Percentiles rank a stretch among this genome's conserved stretches.
Conservation (phyloP, 1,140 invertebrate species). For the Monochamus saltuarius region DNA sequence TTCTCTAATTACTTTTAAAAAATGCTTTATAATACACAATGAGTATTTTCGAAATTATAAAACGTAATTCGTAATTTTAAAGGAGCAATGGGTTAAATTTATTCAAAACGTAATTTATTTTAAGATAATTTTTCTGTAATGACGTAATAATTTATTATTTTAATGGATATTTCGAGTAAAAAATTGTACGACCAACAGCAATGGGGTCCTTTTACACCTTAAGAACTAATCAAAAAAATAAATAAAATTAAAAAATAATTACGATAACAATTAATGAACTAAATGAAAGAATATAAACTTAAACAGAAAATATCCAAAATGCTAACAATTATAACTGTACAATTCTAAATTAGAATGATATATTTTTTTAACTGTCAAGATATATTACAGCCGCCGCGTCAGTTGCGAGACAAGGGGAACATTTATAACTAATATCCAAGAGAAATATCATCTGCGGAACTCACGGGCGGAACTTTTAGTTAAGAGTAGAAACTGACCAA, state of each 20-base stretch:
- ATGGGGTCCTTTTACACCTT: constrained; percentile 1
- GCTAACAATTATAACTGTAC: constrained; percentile 36
- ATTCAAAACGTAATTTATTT: background rate
- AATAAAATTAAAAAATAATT: constrained; percentile 36
- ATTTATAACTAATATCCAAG: too few species aligned
- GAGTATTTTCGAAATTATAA: too few species aligned
- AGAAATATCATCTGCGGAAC: too few species aligned
- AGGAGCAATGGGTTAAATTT: too few species aligned
- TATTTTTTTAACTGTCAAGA: too few species aligned
- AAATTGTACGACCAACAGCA: constrained; percentile 2
- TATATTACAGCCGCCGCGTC: too few species aligned
- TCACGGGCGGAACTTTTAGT: too few species aligned
- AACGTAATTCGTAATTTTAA: too few species aligned
- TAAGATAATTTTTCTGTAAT: background rate
- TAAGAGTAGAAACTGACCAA: too few species aligned
- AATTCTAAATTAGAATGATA: constrained; percentile 3
- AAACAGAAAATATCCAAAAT: constrained; percentile 31
- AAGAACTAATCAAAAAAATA: constrained; percentile 26
- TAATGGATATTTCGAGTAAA: background rate
- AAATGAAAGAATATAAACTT: constrained; percentile 34
- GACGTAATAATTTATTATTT: background rate
- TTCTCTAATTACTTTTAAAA: too few species aligned
- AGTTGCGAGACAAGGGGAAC: too few species aligned
- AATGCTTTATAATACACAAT: too few species aligned
- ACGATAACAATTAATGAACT: constrained; percentile 32